Evolutionary conservation across 2,888 invertebrate genomes (phyloP).

Genomic region (Saturnia japonica): DNA sequence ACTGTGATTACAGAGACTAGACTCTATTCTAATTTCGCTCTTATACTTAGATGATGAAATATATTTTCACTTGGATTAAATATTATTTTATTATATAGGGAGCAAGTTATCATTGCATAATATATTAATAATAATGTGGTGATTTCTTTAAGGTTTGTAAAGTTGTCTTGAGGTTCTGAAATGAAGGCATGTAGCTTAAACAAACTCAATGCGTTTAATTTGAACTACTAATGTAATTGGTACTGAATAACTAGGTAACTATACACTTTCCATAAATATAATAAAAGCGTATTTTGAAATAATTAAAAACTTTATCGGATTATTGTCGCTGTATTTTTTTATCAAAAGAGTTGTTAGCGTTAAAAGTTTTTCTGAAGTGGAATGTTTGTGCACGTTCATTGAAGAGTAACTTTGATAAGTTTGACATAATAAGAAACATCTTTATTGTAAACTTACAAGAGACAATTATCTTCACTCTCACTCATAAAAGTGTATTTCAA

Average conservation of each 20-base stretch:
- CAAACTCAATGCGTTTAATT: not conserved
- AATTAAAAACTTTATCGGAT: not conserved
- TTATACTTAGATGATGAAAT: not conserved
- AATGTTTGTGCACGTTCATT: too few relatives aligned
- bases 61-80: not conserved
- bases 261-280: not conserved
- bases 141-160: conserved; percentile 18
- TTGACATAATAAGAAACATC: too few relatives aligned
- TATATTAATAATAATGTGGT: conserved; percentile 21
- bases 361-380: too few relatives aligned
- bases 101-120: conserved; percentile 21
- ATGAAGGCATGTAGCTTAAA: not conserved
- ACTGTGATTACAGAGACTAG: not conserved
- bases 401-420: too few relatives aligned
- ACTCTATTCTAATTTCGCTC: not conserved
- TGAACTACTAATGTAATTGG: not conserved
- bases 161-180: conserved; percentile 6
- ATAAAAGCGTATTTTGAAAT: not conserved
- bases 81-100: conserved; percentile 17
- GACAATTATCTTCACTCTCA: too few relatives aligned
- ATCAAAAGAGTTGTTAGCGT: not conserved
- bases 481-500: too few relatives aligned
- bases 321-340: not conserved
- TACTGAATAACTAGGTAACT: not conserved
- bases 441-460: too few relatives aligned